Conservation (phyloP, 2,888 invertebrate species). For the Cosmorhoe ocellata region DNA sequence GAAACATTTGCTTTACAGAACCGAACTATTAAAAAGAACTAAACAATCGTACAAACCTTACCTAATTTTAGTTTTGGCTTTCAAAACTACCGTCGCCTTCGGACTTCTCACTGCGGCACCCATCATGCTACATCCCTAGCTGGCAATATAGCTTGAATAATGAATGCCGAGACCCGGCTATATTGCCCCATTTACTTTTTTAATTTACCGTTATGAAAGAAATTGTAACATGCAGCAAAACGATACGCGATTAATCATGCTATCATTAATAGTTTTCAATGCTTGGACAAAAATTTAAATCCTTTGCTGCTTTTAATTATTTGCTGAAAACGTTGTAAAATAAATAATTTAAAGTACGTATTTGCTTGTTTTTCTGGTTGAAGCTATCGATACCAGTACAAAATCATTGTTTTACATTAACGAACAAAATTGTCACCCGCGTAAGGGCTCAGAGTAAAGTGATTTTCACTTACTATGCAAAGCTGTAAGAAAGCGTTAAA, state of each 20-base stretch:
- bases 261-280: conserved; percentile 8
- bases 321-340: too few relatives aligned
- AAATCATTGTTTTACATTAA: too few relatives aligned
- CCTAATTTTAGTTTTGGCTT: too few relatives aligned
- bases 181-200: conserved; percentile 65
- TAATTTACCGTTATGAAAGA: conserved; percentile 59
- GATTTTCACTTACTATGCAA: conserved; percentile 8
- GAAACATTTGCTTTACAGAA: too few relatives aligned
- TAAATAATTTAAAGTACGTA: too few relatives aligned
- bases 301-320: too few relatives aligned
- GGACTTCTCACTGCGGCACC: background rate
- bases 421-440: too few relatives aligned
- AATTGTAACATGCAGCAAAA: conserved; percentile 33
- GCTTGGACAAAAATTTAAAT: too few relatives aligned
- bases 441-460: background rate
- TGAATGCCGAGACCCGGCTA: conserved; percentile 56
- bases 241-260: conserved; percentile 28
- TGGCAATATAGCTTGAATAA: conserved; percentile 61
- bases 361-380: too few relatives aligned
- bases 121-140: conserved; percentile 7
- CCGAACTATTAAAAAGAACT: too few relatives aligned
- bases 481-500: conserved; percentile 4
- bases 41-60: too few relatives aligned
- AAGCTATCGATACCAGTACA: too few relatives aligned
- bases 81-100: background rate